phyloP scores from a whole-genome alignment of 2,797 vertebrate species.

The Lacerta viridis region DNA sequence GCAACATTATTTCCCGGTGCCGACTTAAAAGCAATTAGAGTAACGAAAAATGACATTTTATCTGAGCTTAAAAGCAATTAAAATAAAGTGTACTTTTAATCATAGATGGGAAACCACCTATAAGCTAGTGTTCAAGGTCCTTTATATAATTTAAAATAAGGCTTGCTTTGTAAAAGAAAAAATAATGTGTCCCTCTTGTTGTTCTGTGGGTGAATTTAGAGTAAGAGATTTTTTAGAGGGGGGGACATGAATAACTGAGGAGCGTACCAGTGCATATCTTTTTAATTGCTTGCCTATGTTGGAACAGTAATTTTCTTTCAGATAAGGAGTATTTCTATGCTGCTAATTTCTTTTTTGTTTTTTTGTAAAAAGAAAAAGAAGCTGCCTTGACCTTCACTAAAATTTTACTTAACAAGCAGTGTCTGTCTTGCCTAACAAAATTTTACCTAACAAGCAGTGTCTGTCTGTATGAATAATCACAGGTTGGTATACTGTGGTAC shows the following conservation, averaged over 20 bases:
- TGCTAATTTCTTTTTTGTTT: slow-evolving; percentile 73
- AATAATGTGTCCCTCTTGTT: slow-evolving; percentile 32
- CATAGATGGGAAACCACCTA: slow-evolving; percentile 43
- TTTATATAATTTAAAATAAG: slow-evolving; percentile 25
- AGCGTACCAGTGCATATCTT: slow-evolving; percentile 84
- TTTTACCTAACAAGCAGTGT: slow-evolving; percentile 51
- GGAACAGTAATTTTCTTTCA: slow-evolving; percentile 75
- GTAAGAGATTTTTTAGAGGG: slow-evolving; percentile 40
- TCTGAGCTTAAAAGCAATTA: slow-evolving; percentile 47
- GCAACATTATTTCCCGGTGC: slow-evolving; percentile 23
- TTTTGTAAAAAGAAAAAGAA: background rate
- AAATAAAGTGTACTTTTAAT: slow-evolving; percentile 51
- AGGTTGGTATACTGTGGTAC: slow-evolving; percentile 4
- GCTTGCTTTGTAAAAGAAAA: slow-evolving; percentile 36
- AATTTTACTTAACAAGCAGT: slow-evolving; percentile 59
- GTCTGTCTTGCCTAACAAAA: slow-evolving; percentile 57
- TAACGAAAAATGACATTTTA: slow-evolving; percentile 22
- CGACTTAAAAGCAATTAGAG: slow-evolving; percentile 52
- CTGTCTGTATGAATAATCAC: background rate
- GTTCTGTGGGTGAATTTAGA: slow-evolving; percentile 10
- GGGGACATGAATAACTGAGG: slow-evolving; percentile 62
- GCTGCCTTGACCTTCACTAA: slow-evolving; percentile 73
- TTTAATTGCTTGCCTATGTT: slow-evolving; percentile 87
- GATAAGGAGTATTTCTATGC: slow-evolving; percentile 69
- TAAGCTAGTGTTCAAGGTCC: slow-evolving; percentile 24